Conservation (phyloP, 2,797 vertebrate species). For the Pantherophis alleghaniensis region DNA sequence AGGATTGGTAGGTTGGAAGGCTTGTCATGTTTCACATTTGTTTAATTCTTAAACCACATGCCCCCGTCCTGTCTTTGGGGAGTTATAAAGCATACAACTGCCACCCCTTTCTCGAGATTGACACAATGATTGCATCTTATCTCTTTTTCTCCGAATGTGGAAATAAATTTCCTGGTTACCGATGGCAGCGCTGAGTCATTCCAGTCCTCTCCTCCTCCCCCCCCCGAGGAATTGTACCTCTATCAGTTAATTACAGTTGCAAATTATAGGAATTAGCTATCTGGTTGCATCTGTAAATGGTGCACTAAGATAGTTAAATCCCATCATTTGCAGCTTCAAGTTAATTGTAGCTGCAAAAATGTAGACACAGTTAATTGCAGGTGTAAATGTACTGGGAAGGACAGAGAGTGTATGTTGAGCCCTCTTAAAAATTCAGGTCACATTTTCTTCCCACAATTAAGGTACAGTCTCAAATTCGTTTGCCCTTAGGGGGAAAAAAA, state of each 20-base stretch:
- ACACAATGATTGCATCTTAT: not conserved
- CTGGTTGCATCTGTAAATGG: conserved; percentile 17
- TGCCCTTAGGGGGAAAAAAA: not conserved
- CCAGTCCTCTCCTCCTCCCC: not conserved
- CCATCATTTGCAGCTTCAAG: conserved; percentile 9
- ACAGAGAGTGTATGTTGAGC: not conserved
- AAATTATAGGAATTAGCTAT: conserved; percentile 2
- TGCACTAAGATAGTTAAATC: not conserved
- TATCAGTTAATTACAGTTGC: conserved; percentile 9
- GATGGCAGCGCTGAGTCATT: not conserved
- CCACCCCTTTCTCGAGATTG: not conserved
- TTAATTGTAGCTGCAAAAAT: conserved; percentile 8
- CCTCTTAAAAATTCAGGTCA: not conserved
- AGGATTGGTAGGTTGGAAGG: not conserved
- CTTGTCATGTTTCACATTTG: not conserved
- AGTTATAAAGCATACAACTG: not conserved
- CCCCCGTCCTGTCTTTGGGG: not conserved
- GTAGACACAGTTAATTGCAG: not conserved
- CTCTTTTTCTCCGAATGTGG: not conserved
- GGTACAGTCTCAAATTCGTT: not conserved
- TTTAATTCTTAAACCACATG: not conserved
- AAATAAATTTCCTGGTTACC: not conserved
- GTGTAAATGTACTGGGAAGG: not conserved
- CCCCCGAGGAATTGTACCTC: conserved; percentile 4
- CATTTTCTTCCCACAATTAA: not conserved